phyloP scores from a whole-genome alignment of 1,140 invertebrate genomes.

The Ectropis grisescens region DNA sequence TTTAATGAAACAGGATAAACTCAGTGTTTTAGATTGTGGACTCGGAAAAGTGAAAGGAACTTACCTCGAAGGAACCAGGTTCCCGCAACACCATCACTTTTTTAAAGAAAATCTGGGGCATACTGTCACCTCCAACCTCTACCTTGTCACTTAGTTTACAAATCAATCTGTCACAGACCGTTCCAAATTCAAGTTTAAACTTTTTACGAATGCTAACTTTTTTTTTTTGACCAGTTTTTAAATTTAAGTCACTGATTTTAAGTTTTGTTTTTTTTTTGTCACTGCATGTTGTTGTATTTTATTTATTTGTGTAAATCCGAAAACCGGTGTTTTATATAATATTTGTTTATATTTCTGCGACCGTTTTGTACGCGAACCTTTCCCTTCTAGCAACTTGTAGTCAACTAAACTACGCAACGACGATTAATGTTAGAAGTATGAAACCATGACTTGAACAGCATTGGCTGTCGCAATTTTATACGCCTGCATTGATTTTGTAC shows the following conservation, averaged over 20 bases:
- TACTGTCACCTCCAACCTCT: constrained; percentile 41
- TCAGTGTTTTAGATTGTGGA: no score
- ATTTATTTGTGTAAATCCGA: constrained; percentile 3
- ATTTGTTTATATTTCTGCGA: no score
- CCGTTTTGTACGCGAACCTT: constrained; percentile 44
- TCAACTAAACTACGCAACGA: constrained; percentile 54
- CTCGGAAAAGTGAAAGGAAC: constrained; percentile 61
- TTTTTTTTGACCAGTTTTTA: constrained; percentile 3
- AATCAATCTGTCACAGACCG: not conserved
- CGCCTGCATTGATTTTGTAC: constrained; percentile 1
- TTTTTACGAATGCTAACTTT: constrained; percentile 10
- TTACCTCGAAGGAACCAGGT: constrained; percentile 52
- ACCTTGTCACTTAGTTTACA: not conserved
- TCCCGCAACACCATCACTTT: constrained; percentile 62
- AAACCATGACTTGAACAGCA: constrained; percentile 42
- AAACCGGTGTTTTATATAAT: no score
- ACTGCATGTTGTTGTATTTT: constrained; percentile 3
- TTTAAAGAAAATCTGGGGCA: constrained; percentile 68
- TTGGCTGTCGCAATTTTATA: constrained; percentile 8
- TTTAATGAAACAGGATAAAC: no score
- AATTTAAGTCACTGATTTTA: no score
- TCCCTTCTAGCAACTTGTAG: constrained; percentile 47
- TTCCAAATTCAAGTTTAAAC: constrained; percentile 3
- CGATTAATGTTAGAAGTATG: constrained; percentile 61
- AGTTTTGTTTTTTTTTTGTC: no score